These are phyloP conservation scores for Thecophora atra DNA, from an alignment of 2,888 invertebrate genomes.

Conservation along the genomic window DNA sequence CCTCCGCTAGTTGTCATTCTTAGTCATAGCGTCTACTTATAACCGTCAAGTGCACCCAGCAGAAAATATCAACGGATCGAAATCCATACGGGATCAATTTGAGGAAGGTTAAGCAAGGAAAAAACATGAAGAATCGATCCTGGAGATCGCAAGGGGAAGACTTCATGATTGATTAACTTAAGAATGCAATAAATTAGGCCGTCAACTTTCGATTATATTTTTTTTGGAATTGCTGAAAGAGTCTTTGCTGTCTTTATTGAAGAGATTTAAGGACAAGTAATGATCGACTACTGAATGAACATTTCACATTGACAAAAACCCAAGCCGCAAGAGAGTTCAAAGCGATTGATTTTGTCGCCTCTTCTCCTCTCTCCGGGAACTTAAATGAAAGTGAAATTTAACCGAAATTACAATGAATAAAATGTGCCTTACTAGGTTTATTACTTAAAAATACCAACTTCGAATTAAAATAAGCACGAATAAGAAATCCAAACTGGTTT, in stretches of 20 bases:
- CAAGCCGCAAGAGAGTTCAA: constrained; percentile 2
- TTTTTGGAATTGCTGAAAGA: no score
- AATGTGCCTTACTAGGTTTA: constrained; percentile 66
- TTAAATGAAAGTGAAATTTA: constrained; percentile 20
- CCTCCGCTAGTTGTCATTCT: not conserved
- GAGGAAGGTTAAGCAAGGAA: no score
- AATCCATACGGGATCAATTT: no score
- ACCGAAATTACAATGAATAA: constrained; percentile 31
- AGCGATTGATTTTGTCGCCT: not conserved
- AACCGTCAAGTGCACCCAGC: not conserved
- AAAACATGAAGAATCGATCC: not conserved
- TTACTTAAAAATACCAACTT: constrained; percentile 37
- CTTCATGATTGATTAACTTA: no score
- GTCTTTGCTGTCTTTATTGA: no score
- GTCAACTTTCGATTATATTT: not conserved
- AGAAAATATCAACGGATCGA: not conserved
- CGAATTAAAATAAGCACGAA: not conserved
- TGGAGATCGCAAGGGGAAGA: no score
- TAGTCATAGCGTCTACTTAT: constrained; percentile 33
- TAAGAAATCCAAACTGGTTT: not conserved
- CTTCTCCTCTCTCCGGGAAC: no score
- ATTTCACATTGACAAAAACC: not conserved
- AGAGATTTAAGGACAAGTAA: not conserved
- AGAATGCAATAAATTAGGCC: not conserved
- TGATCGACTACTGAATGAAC: no score